Evolutionary conservation across 2,113 vertebrate species (phyloP).

Genomic region (Eupsittula cactorum): DNA sequence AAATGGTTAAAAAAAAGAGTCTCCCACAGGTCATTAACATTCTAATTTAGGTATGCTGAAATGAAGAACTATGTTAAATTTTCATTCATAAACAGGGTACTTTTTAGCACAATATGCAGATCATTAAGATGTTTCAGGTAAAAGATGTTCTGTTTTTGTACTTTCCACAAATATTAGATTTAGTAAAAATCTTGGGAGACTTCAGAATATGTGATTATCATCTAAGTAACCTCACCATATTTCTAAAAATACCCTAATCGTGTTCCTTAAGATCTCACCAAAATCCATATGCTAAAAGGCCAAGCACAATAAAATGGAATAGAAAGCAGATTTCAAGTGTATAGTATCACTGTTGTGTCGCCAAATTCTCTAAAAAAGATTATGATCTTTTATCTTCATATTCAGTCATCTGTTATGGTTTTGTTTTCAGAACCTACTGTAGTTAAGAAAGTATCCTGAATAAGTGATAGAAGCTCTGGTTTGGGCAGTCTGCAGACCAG

Average conservation of each 20-base stretch:
- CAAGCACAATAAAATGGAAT: not conserved
- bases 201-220: not conserved
- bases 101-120: not conserved
- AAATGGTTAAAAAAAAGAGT: not conserved
- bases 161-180: not conserved
- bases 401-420: not conserved
- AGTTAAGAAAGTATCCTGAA: not conserved
- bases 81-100: not conserved
- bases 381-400: not conserved
- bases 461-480: not conserved
- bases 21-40: not conserved
- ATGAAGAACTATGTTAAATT: not conserved
- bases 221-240: not conserved
- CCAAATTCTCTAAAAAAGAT: not conserved
- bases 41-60: not conserved
- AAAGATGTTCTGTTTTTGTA: not conserved
- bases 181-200: not conserved
- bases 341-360: accelerated
- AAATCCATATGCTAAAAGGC: not conserved
- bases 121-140: not conserved
- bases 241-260: not conserved
- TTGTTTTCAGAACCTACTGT: not conserved
- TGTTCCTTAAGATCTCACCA: not conserved
- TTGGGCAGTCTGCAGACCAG: not conserved
- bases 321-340: not conserved